Evolutionary conservation across 2,797 vertebrate genomes (phyloP).

Genomic region (Amphiprion clarkii): DNA sequence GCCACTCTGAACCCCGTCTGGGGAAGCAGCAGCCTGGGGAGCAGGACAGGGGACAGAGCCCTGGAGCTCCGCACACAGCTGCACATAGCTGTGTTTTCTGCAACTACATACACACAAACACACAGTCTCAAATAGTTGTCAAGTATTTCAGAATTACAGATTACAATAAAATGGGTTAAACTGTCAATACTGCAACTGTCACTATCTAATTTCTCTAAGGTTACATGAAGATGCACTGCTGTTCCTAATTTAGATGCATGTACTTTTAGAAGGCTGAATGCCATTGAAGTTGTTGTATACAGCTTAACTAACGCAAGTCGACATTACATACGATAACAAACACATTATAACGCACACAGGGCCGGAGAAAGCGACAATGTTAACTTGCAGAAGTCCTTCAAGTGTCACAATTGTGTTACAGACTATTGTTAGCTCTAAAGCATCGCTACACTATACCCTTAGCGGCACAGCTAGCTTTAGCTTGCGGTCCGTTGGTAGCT

Average conservation of each 20-base stretch:
- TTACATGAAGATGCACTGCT: background rate
- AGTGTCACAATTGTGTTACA: constrained; percentile 18
- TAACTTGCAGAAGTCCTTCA: constrained; percentile 36
- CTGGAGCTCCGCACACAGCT: constrained; percentile 83
- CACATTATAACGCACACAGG: background rate
- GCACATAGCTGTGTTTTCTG: constrained; percentile 80
- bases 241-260: background rate
- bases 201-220: background rate
- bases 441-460: background rate
- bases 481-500: background rate
- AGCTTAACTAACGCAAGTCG: background rate
- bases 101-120: constrained; percentile 12
- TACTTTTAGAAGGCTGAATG: too few species aligned
- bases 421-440: constrained; percentile 5
- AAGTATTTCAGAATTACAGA: background rate
- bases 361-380: constrained; percentile 35
- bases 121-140: background rate
- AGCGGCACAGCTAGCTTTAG: constrained; percentile 42
- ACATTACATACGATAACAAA: background rate
- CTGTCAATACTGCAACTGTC: background rate
- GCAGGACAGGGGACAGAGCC: constrained; percentile 85
- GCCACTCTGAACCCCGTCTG: constrained; percentile 69
- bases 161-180: background rate
- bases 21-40: constrained; percentile 83
- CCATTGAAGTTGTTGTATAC: background rate